These are phyloP conservation scores for Aphaenogaster rudis DNA, from an alignment of 1,140 invertebrate genomes.

Conservation along the genomic window DNA sequence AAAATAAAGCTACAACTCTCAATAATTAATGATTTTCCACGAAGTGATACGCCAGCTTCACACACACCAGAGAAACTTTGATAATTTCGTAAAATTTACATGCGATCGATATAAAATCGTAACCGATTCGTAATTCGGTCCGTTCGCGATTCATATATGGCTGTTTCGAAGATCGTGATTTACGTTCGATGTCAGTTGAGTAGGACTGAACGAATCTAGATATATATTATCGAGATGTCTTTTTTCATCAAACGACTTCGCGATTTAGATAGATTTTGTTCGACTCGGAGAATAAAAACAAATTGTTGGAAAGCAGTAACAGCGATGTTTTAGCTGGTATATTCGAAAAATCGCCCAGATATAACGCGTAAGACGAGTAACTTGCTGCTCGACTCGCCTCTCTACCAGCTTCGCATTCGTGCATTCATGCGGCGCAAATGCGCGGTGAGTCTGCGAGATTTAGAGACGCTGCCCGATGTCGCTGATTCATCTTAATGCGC, in stretches of 20 bases:
- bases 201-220: neutral
- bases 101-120: neutral
- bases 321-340: neutral
- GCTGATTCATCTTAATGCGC: constrained; percentile 54
- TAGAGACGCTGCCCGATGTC: neutral
- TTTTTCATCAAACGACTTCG: neutral
- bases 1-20: too few relatives aligned
- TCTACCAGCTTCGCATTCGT: neutral
- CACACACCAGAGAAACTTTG: too few relatives aligned
- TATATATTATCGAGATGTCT: neutral
- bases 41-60: too few relatives aligned
- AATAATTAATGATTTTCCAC: too few relatives aligned
- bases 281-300: neutral
- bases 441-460: constrained; percentile 34
- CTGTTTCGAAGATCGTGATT: neutral
- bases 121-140: neutral
- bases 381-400: neutral
- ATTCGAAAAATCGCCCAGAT: neutral
- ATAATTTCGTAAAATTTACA: neutral
- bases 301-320: neutral
- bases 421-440: constrained; percentile 37
- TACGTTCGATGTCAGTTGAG: neutral
- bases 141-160: neutral
- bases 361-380: neutral
- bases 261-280: neutral